Percentiles rank a stretch among this genome's conserved stretches.
Conservation (phyloP, 1,140 invertebrate species). For the Pogonognathellus flavescens region DNA sequence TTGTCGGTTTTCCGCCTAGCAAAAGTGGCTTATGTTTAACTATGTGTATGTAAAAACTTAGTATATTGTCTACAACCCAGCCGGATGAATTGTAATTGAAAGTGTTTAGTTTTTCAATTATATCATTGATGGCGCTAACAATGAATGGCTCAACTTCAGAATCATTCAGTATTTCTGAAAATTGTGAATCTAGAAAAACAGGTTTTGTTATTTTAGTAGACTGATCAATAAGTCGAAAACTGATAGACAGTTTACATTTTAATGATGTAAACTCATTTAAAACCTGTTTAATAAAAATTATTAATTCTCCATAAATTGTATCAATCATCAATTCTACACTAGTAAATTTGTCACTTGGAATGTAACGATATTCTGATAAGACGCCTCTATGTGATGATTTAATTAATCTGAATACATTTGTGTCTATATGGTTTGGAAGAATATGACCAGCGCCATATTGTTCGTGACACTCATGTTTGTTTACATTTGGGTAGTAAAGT, state of each 20-base stretch:
- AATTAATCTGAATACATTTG: no score
- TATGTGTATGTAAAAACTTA: background rate
- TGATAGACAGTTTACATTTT: background rate
- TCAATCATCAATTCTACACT: no score
- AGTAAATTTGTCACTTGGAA: no score
- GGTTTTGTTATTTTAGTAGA: background rate
- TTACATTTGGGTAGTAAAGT: no score
- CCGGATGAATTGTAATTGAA: background rate
- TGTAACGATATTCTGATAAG: no score
- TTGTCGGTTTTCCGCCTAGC: background rate
- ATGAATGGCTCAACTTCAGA: background rate
- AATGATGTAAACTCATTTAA: background rate
- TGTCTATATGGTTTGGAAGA: no score
- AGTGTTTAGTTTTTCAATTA: background rate
- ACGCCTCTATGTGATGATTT: no score
- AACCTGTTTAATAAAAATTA: no score
- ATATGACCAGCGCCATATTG: no score
- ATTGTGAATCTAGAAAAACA: background rate
- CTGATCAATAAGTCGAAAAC: background rate
- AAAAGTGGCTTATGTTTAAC: background rate
- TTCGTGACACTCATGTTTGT: no score
- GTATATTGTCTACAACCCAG: background rate
- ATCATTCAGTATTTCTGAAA: background rate
- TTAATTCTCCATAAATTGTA: no score
- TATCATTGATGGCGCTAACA: background rate